Evolutionary conservation across 2,888 invertebrate species (phyloP).

Genomic region (Dyspetes luteomarginatus): DNA sequence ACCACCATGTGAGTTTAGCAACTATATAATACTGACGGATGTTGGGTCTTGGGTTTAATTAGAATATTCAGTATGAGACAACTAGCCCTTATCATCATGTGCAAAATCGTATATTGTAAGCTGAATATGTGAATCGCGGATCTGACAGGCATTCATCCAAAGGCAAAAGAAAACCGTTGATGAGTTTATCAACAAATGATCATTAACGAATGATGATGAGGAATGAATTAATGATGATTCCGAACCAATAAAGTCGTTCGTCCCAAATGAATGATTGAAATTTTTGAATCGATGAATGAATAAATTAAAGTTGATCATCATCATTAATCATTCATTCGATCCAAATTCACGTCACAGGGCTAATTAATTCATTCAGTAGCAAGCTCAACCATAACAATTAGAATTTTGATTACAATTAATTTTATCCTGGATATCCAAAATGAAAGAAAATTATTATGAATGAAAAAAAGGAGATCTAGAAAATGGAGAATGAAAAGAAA

Average conservation of each 20-base stretch:
- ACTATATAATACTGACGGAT: neutral
- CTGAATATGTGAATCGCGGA: conserved; percentile 5
- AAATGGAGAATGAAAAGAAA: neutral
- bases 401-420: neutral
- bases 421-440: neutral
- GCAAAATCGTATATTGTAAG: neutral
- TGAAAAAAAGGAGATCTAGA: neutral
- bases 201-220: neutral
- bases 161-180: neutral
- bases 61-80: neutral
- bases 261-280: neutral
- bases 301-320: neutral
- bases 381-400: neutral
- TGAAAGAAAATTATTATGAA: neutral
- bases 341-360: neutral
- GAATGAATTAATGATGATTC: no score
- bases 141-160: conserved; percentile 7
- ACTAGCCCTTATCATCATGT: neutral
- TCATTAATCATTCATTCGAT: neutral
- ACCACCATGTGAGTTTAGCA: neutral
- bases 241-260: no score
- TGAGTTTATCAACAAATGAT: neutral
- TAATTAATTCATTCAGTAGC: neutral
- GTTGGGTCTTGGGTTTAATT: conserved; percentile 3
- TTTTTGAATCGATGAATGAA: neutral